Conservation (phyloP, 2,113 vertebrate species). For the Gallinago undulata region DNA sequence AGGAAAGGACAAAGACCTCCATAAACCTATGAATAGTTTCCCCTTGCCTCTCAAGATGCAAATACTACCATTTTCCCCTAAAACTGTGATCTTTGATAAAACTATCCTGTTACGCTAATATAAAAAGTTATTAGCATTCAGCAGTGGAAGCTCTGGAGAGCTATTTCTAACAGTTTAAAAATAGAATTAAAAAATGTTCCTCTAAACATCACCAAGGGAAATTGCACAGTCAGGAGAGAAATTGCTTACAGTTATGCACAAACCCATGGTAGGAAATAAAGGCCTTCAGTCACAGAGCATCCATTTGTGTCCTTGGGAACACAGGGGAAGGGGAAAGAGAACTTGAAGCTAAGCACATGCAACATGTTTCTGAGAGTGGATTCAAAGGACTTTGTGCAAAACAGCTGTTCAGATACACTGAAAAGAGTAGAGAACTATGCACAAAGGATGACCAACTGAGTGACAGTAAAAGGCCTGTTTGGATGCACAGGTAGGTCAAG, state of each 20-base stretch:
- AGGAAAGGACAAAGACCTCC: neutral
- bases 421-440: neutral
- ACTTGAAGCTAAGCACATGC: neutral
- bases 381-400: neutral
- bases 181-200: slow-evolving; percentile 37
- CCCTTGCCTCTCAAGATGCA: neutral
- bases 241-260: slow-evolving; percentile 40
- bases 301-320: slow-evolving; percentile 25
- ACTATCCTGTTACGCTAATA: slow-evolving; percentile 52
- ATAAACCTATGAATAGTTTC: neutral
- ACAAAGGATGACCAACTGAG: neutral
- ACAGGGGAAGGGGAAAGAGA: neutral
- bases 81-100: slow-evolving; percentile 37
- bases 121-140: slow-evolving; percentile 41
- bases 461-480: neutral
- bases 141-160: slow-evolving; percentile 29
- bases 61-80: slow-evolving; percentile 8
- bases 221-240: slow-evolving; percentile 43
- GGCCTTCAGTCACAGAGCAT: neutral
- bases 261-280: neutral
- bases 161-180: slow-evolving; percentile 46
- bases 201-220: slow-evolving; percentile 48
- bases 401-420: neutral
- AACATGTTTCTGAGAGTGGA: neutral
- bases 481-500: neutral